phyloP scores from a whole-genome alignment of 2,888 invertebrate genomes.

The Leptopterna dolabrata region DNA sequence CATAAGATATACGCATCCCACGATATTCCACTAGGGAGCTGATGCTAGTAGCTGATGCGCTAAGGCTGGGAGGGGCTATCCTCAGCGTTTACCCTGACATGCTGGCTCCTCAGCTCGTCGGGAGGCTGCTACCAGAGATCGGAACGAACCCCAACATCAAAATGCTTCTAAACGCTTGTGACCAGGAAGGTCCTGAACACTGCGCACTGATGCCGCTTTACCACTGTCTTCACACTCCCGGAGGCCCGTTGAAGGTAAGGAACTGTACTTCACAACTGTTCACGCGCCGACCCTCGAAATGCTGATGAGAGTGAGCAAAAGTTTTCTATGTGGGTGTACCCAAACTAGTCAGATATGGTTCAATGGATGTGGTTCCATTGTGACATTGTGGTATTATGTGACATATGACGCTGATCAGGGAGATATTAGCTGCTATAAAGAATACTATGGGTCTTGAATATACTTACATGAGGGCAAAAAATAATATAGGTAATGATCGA shows the following conservation, averaged over 20 bases:
- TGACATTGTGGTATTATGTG: no score
- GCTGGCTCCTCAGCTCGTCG: constrained; percentile 94
- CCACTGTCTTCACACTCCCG: constrained; percentile 98
- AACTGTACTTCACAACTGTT: no score
- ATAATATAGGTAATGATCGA: no score
- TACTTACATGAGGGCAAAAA: no score
- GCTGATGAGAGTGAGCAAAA: no score
- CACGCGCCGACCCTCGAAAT: no score
- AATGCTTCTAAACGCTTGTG: constrained; percentile 90
- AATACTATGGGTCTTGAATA: no score
- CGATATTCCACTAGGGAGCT: constrained; percentile 74
- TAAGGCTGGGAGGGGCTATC: constrained; percentile 94
- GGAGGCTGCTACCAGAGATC: constrained; percentile 91
- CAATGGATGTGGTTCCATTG: no score
- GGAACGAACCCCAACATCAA: constrained; percentile 84
- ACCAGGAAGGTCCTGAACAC: constrained; percentile 86
- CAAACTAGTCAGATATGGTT: no score
- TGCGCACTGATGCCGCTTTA: constrained; percentile 93
- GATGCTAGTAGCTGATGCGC: constrained; percentile 91
- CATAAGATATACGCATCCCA: background rate
- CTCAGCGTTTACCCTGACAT: constrained; percentile 92
- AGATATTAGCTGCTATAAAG: no score
- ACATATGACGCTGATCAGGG: no score
- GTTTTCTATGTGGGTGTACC: no score
- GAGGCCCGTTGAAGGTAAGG: constrained; percentile 92